Base-by-base conservation (phyloP, 2,888 invertebrate genomes). In the Atethmia centrago region DNA sequence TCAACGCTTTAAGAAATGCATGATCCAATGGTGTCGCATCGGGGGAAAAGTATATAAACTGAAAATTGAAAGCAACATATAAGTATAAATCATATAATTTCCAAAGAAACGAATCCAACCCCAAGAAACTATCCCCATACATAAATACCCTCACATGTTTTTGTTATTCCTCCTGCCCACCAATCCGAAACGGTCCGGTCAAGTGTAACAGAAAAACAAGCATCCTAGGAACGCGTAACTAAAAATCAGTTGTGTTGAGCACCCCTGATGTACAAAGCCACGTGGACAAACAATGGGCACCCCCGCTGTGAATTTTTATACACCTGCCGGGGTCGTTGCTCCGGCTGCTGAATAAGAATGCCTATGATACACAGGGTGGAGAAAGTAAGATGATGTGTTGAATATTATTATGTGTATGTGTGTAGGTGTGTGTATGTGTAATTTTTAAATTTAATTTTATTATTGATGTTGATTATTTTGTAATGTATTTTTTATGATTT, bases 321-420 rank as follows among this genome's bases (percentile, higher is more conserved):
- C 84, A 88, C 84, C 86, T 88, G 88, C 36, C 40, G 73, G 31
- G 87, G 88, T 88, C 85, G 36, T 79, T 88, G 86, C 74, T 71
- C 87, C 71, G 63, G 12, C 64, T 40, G 72, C 55, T 81, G 86
- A 81, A 79, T 84, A 74, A 82, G 74, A 81, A 83, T 74, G 75
- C 74, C 77, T 79, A 69, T 74, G 79, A 83, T 80, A 88, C 86
- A 86, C 79, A 83, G 61, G 14, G 81, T 0, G 36, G 0, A 1
- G 3, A 8, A 76, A 47, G 59, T 70, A 62, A 10, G 25, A 25
- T 10, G 51, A 47, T 64, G n/a, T 25, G 10, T 19, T 19, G n/a
- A n/a, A n/a, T n/a, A n/a, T n/a, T n/a, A n/a, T n/a, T n/a, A n/a
- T n/a, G n/a, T n/a, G n/a, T n/a, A n/a, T n/a, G n/a, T n/a, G n/a